A percentile compares a stretch with the other conserved stretches of the same genome.
phyloP scores from a whole-genome alignment of 2,113 vertebrate species.

The Podarcis muralis region DNA sequence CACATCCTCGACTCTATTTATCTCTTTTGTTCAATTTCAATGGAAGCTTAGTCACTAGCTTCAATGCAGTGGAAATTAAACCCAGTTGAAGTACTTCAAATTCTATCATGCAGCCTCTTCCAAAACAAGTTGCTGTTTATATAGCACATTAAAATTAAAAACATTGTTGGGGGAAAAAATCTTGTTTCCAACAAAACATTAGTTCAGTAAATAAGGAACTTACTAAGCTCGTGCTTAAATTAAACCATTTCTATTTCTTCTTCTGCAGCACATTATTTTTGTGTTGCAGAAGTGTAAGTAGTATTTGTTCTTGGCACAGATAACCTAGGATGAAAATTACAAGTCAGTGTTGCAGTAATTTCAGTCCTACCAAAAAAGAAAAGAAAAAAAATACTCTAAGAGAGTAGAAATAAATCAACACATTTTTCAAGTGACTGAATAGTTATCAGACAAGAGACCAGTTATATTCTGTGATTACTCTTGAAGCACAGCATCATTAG shows the following conservation, averaged over 20 bases:
- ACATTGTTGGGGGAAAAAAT: not conserved
- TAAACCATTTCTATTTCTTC: not conserved
- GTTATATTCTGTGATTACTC: not conserved
- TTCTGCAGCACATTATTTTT: not conserved
- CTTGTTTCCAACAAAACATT: not conserved
- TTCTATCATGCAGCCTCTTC: not conserved
- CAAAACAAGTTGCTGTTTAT: not conserved
- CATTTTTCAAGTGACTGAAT: no score
- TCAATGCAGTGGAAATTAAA: not conserved
- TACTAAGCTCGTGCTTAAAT: constrained; percentile 43
- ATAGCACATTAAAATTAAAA: not conserved
- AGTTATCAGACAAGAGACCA: not conserved
- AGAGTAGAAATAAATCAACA: not conserved
- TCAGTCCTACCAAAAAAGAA: no score
- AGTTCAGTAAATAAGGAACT: not conserved
- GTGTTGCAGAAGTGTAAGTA: not conserved
- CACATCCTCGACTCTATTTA: not conserved
- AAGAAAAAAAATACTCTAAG: not conserved
- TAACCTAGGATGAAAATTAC: not conserved
- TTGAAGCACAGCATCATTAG: not conserved
- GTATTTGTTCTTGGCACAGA: not conserved
- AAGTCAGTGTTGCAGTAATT: not conserved
- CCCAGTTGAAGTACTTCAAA: not conserved
- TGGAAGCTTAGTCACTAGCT: not conserved
- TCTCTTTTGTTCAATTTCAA: not conserved